Evolutionary conservation across 2,888 invertebrate species (phyloP).

Genomic region (Drosophila sordidula): DNA sequence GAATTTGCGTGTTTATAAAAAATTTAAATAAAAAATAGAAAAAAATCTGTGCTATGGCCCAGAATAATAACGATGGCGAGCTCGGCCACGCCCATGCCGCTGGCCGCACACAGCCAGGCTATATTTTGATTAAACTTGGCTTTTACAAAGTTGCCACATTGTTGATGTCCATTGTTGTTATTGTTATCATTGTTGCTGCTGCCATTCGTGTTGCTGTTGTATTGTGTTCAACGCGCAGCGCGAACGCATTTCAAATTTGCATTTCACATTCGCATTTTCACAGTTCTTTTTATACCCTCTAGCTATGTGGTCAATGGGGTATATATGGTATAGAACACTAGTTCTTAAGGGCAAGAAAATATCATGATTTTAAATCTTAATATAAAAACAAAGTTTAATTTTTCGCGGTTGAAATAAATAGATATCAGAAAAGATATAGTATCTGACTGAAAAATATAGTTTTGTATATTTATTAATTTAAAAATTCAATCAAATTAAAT

Average conservation of each 20-base stretch:
- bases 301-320: neutral
- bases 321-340: neutral
- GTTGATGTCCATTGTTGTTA: conserved; percentile 50
- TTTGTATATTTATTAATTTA: no score
- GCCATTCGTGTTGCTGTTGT: conserved; percentile 17
- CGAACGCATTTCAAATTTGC: conserved; percentile 60
- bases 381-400: no score
- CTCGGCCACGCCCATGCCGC: conserved; percentile 29
- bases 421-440: no score
- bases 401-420: no score
- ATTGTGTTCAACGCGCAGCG: conserved; percentile 23
- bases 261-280: conserved; percentile 44
- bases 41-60: conserved; percentile 41
- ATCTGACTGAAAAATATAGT: no score
- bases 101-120: conserved; percentile 25
- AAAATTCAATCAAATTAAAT: no score
- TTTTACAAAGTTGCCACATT: conserved; percentile 66
- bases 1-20: conserved; percentile 76
- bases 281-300: conserved; percentile 38
- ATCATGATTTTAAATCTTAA: no score
- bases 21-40: conserved; percentile 65
- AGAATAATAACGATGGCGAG: conserved; percentile 11
- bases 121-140: conserved; percentile 79
- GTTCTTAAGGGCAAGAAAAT: no score
- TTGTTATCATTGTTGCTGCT: conserved; percentile 24